phyloP scores from a whole-genome alignment of 2,888 invertebrate genomes.

The Chrysomela aeneicollis region DNA sequence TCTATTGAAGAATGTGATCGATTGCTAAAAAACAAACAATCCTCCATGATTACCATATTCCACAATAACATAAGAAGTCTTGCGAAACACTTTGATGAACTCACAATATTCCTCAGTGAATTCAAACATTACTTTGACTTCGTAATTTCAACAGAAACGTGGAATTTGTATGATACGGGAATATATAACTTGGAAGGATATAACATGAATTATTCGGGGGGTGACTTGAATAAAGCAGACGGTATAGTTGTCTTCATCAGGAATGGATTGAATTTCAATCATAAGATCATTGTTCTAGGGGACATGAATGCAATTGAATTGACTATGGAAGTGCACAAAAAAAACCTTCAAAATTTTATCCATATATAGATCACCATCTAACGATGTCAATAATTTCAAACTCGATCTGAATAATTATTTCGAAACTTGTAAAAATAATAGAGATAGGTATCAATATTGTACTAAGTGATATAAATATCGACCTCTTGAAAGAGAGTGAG shows the following conservation, averaged over 20 bases:
- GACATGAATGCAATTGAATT: slow-evolving; percentile 4
- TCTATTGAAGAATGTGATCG: slow-evolving; percentile 9
- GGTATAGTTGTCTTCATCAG: slow-evolving; percentile 12
- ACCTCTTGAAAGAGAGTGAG: slow-evolving; percentile 10
- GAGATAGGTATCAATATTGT: slow-evolving; percentile 12
- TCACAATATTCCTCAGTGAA: slow-evolving; percentile 12
- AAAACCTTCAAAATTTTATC: slow-evolving; percentile 13
- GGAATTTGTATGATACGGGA: neutral
- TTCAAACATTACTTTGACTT: slow-evolving; percentile 12
- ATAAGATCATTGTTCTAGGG: slow-evolving; percentile 7
- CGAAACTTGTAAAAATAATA: slow-evolving; percentile 10
- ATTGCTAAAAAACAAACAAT: slow-evolving; percentile 8
- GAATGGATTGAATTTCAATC: slow-evolving; percentile 9
- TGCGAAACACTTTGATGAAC: slow-evolving; percentile 15
- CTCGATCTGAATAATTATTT: slow-evolving; percentile 11
- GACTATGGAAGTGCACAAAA: slow-evolving; percentile 7
- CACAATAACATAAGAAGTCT: slow-evolving; percentile 15
- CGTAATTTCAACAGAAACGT: slow-evolving; percentile 15
- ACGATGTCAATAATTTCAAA: slow-evolving; percentile 6
- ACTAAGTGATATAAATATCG: slow-evolving; percentile 9
- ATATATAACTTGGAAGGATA: slow-evolving; percentile 11
- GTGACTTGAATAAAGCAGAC: slow-evolving; percentile 9
- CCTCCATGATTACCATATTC: neutral
- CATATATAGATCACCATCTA: slow-evolving; percentile 17
- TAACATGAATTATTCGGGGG: slow-evolving; percentile 6